phyloP scores from a whole-genome alignment of 2,888 invertebrate species.

The Hyposoter dolosus region DNA sequence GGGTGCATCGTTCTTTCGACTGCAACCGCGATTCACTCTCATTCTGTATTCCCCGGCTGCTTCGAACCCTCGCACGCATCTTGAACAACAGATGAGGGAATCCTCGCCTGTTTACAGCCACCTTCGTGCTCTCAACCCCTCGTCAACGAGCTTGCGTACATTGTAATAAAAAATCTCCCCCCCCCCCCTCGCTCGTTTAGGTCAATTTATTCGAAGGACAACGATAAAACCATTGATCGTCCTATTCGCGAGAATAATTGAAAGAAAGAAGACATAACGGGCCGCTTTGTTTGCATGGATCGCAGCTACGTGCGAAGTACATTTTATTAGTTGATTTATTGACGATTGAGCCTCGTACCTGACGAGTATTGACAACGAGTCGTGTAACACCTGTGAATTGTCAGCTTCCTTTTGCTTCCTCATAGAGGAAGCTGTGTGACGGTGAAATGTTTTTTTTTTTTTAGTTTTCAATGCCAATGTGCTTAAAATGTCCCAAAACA shows the following conservation, averaged over 20 bases:
- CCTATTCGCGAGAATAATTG: conserved; percentile 42
- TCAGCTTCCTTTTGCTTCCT: not conserved
- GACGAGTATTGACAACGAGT: conserved; percentile 44
- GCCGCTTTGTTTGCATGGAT: conserved; percentile 27
- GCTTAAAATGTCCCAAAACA: no score
- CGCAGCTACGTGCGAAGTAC: conserved; percentile 30
- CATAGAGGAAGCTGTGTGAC: no score
- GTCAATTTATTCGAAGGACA: conserved; percentile 48
- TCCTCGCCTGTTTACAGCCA: conserved; percentile 40
- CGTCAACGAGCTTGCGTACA: conserved; percentile 7
- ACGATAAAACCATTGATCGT: conserved; percentile 52
- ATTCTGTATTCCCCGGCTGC: conserved; percentile 61
- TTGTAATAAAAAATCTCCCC: not conserved
- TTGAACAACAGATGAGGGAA: conserved; percentile 50
- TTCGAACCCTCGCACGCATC: conserved; percentile 36
- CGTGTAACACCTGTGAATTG: conserved; percentile 17
- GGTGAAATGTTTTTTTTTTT: no score
- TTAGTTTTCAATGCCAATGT: no score
- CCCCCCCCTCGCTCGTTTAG: not conserved
- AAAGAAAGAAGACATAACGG: conserved; percentile 17
- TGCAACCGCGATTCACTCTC: conserved; percentile 27
- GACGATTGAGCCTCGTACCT: conserved; percentile 28
- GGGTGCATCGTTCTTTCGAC: conserved; percentile 21
- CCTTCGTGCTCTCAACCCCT: conserved; percentile 37
- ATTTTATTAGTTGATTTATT: conserved; percentile 57